Conservation (phyloP, 2,797 vertebrate genomes). For the Malurus splendens region DNA sequence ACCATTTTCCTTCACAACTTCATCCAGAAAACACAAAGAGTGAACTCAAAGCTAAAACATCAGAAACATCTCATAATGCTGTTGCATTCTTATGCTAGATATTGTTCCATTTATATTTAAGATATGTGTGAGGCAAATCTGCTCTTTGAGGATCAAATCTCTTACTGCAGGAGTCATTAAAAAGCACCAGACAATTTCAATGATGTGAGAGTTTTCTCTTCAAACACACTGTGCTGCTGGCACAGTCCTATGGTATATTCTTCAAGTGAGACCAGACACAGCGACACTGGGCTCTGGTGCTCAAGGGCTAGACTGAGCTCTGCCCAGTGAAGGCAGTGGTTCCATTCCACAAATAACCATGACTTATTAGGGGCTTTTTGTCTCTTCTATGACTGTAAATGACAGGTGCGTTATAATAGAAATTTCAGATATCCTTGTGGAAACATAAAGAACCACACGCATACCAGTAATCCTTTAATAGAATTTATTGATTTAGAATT, state of each 20-base stretch:
- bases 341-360: neutral
- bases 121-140: neutral
- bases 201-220: neutral
- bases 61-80: neutral
- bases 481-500: neutral
- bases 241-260: neutral
- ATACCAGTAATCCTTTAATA: neutral
- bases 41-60: slow-evolving; percentile 15
- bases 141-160: neutral
- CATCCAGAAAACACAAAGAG: slow-evolving; percentile 25
- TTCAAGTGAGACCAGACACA: neutral
- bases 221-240: neutral
- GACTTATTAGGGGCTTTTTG: neutral
- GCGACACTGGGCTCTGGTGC: neutral
- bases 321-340: neutral
- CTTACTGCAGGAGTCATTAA: neutral
- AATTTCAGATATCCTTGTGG: neutral
- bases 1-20: slow-evolving; percentile 20
- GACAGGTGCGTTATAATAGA: neutral
- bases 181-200: neutral
- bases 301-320: neutral
- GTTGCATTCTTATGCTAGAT: neutral
- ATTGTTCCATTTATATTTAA: neutral
- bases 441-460: neutral
- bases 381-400: neutral